phyloP scores from a whole-genome alignment of 2,797 vertebrate species.

The Trematomus bernacchii region DNA sequence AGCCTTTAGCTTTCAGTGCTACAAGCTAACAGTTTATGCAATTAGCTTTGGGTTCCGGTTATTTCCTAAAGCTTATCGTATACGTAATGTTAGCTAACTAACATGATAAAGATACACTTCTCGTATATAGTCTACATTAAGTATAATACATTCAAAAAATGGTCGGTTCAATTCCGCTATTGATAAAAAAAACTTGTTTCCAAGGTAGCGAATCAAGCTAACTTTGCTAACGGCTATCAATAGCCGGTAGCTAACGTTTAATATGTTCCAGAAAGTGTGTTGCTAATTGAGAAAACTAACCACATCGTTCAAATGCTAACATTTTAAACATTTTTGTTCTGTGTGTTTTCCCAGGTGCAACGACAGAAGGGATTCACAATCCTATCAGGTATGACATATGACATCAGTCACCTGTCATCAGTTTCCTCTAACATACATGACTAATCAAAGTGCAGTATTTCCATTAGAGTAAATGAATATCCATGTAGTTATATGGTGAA shows the following conservation, averaged over 20 bases:
- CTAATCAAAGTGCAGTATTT: background rate
- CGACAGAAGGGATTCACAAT: slow-evolving; percentile 98
- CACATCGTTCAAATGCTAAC: background rate
- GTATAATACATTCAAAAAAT: background rate
- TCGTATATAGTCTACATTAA: rapidly evolving
- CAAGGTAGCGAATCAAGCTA: slow-evolving; percentile 45
- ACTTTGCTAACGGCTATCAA: slow-evolving; percentile 52
- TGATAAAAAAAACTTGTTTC: slow-evolving; percentile 8
- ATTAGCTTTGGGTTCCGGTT: slow-evolving; percentile 50
- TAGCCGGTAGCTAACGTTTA: slow-evolving; percentile 4
- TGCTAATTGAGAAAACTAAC: background rate
- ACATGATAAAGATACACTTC: no score
- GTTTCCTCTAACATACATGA: background rate
- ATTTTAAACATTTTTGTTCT: slow-evolving; percentile 11
- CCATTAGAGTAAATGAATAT: rapidly evolving
- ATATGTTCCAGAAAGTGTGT: slow-evolving; percentile 13
- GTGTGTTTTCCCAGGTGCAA: slow-evolving; percentile 91
- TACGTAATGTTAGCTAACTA: background rate
- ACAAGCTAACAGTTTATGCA: slow-evolving; percentile 55
- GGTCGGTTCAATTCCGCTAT: rapidly evolving
- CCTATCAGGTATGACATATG: slow-evolving; percentile 91
- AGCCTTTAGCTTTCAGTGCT: slow-evolving; percentile 59
- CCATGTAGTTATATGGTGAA: background rate
- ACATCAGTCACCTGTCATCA: slow-evolving; percentile 7
- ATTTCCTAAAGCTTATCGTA: slow-evolving; percentile 28